phyloP scores from a whole-genome alignment of 1,140 invertebrate genomes.

The Sipha flava region DNA sequence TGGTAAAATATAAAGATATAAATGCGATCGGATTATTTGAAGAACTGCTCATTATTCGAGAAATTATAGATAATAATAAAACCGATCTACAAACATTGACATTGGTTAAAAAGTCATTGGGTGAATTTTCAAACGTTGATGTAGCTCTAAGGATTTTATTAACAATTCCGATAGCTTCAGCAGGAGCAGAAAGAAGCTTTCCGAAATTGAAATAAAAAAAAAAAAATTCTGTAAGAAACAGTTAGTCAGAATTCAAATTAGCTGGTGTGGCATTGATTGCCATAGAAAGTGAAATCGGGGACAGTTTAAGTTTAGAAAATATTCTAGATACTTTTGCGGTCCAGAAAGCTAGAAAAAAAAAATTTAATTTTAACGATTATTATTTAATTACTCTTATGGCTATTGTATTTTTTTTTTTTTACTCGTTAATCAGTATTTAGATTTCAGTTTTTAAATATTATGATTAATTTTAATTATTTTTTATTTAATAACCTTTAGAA shows the following conservation, averaged over 20 bases:
- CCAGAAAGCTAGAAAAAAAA: background rate
- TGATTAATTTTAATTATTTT: too few species aligned
- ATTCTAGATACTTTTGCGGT: background rate
- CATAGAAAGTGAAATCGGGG: background rate
- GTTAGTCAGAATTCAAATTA: background rate
- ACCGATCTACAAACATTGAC: background rate
- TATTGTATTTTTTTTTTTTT: too few species aligned
- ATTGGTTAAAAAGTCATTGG: background rate
- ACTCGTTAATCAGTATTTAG: too few species aligned
- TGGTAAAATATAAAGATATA: background rate
- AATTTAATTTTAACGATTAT: background rate
- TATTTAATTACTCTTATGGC: too few species aligned
- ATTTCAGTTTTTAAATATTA: too few species aligned
- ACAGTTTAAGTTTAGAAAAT: background rate
- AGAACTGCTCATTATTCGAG: background rate
- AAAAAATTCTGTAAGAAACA: background rate
- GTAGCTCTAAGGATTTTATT: background rate
- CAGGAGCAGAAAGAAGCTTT: too few species aligned
- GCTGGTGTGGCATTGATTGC: background rate
- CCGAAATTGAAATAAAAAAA: too few species aligned
- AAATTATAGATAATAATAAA: background rate
- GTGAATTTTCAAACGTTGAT: background rate
- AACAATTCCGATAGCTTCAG: background rate
- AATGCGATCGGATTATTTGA: background rate
- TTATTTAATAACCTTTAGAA: too few species aligned